Evolutionary conservation across 2,797 vertebrate species (phyloP).

Genomic region (Chrysocyon brachyurus): DNA sequence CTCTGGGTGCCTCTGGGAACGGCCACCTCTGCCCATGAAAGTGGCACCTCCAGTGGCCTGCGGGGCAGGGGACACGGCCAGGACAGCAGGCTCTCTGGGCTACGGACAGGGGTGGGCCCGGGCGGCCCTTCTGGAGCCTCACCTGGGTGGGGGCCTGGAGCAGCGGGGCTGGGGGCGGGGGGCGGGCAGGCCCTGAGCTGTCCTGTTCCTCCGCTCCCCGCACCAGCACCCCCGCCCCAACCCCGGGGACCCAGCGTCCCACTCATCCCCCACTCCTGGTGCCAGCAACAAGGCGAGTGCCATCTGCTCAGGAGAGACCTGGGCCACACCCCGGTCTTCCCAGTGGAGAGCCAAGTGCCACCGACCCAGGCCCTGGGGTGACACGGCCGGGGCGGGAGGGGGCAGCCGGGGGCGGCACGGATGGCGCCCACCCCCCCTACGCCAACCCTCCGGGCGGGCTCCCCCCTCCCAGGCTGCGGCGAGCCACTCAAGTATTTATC

Average conservation of each 20-base stretch:
- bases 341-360: neutral
- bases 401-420: rapidly evolving
- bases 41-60: rapidly evolving
- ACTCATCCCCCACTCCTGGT: neutral
- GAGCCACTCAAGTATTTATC: slow-evolving; percentile 90
- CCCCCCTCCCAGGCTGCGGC: neutral
- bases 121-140: neutral
- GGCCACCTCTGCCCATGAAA: neutral
- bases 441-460: neutral
- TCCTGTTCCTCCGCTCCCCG: neutral
- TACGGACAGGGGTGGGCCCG: rapidly evolving
- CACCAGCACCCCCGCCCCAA: neutral
- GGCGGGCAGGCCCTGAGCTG: neutral
- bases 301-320: neutral
- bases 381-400: rapidly evolving
- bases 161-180: neutral
- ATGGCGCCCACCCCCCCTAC: neutral
- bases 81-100: neutral
- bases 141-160: neutral
- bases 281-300: neutral
- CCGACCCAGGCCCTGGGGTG: neutral
- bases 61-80: neutral
- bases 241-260: neutral
- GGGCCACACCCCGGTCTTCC: neutral
- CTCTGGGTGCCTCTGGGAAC: rapidly evolving